Conservation (phyloP, 2,113 vertebrate genomes). For the Tiliqua scincoides region DNA sequence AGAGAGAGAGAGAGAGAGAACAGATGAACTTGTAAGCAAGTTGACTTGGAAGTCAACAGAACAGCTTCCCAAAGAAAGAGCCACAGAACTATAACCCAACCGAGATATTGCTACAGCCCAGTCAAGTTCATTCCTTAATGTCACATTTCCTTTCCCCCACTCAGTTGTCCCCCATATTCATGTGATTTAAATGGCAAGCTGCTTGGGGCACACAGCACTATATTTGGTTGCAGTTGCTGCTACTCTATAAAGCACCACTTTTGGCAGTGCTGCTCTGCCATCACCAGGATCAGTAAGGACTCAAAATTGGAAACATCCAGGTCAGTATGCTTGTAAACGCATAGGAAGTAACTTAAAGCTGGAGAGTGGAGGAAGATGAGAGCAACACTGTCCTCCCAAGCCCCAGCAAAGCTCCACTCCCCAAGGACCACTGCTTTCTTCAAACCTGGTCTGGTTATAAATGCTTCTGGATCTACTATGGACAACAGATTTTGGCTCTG, state of each 20-base stretch:
- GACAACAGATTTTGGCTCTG: neutral
- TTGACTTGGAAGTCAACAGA: neutral
- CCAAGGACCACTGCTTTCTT: neutral
- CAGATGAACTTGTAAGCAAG: neutral
- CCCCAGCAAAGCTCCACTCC: neutral
- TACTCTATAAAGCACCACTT: no score
- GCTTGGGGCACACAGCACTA: neutral
- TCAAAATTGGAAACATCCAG: neutral
- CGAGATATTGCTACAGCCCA: neutral
- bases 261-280: neutral
- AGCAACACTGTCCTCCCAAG: no score
- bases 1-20: neutral
- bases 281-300: neutral
- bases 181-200: neutral
- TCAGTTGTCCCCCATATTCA: neutral
- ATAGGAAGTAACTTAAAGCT: neutral
- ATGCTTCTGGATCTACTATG: neutral
- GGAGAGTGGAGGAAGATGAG: neutral
- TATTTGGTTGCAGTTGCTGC: neutral
- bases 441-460: neutral
- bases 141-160: no score
- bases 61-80: accelerated
- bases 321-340: neutral
- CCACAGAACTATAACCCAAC: neutral
- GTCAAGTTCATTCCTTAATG: neutral